These are phyloP conservation scores for Microplitis mediator DNA, from an alignment of 1,140 invertebrate genomes.

Conservation along the genomic window DNA sequence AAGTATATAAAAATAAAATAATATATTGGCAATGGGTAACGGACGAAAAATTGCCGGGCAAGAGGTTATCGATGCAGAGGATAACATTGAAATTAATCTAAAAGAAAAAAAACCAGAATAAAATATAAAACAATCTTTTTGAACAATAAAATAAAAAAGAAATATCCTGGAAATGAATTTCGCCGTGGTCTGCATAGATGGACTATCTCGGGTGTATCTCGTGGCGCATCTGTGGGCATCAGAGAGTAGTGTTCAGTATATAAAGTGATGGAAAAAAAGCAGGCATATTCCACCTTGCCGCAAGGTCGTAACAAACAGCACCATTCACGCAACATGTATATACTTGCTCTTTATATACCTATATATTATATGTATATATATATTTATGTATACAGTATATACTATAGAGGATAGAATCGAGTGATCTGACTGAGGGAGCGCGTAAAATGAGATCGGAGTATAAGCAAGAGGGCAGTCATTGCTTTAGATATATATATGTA, in stretches of 20 bases:
- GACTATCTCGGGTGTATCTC: neutral
- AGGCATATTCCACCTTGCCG: constrained; percentile 31
- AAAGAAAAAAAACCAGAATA: neutral
- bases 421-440: neutral
- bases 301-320: constrained; percentile 35
- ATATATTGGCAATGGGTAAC: neutral
- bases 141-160: neutral
- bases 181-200: constrained; percentile 3
- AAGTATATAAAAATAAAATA: neutral
- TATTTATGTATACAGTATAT: neutral
- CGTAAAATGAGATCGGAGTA: neutral
- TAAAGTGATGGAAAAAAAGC: constrained; percentile 11
- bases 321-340: constrained; percentile 34
- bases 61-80: constrained; percentile 3
- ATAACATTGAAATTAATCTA: neutral
- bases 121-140: neutral
- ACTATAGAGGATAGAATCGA: neutral
- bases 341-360: neutral
- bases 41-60: neutral
- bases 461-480: neutral
- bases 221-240: constrained; percentile 4
- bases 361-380: neutral
- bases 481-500: neutral
- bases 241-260: neutral
- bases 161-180: constrained; percentile 9